Percentiles rank a stretch among this genome's conserved stretches.
Evolutionary conservation across 2,797 vertebrate genomes (phyloP).

Genomic region (Linurgus olivaceus): DNA sequence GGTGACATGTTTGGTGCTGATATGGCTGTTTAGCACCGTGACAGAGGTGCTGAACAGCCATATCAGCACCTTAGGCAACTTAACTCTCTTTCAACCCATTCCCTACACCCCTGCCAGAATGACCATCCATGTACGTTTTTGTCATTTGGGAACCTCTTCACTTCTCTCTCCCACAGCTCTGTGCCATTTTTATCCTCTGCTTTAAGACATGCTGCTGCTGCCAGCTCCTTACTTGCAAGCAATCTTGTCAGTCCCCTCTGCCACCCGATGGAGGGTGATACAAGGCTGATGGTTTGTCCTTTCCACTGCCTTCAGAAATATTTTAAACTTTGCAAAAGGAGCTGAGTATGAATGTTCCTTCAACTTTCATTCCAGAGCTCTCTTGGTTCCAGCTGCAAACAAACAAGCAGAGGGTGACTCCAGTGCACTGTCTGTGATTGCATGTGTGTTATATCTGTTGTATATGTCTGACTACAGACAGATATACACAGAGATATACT

Average conservation of each 20-base stretch:
- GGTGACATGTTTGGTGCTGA: too few species aligned
- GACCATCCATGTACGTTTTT: fast-evolving
- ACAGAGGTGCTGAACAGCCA: background rate
- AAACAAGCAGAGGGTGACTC: background rate
- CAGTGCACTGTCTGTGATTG: background rate
- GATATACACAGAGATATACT: fast-evolving
- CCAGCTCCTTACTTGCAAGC: background rate
- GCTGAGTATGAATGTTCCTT: background rate
- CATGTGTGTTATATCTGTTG: fast-evolving
- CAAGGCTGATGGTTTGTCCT: background rate
- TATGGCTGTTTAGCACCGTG: too few species aligned
- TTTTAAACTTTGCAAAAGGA: background rate
- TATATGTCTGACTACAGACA: background rate
- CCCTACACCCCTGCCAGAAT: background rate
- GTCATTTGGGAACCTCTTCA: background rate
- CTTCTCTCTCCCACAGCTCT: background rate
- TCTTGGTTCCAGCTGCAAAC: background rate
- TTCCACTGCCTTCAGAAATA: background rate
- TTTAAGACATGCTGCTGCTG: background rate
- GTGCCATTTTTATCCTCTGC: background rate
- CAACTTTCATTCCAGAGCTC: background rate
- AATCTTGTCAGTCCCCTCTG: background rate
- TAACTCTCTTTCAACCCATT: background rate
- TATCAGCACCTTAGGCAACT: background rate
- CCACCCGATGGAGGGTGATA: background rate